phyloP scores from a whole-genome alignment of 2,113 vertebrate genomes.

The Crotalus viridis region DNA sequence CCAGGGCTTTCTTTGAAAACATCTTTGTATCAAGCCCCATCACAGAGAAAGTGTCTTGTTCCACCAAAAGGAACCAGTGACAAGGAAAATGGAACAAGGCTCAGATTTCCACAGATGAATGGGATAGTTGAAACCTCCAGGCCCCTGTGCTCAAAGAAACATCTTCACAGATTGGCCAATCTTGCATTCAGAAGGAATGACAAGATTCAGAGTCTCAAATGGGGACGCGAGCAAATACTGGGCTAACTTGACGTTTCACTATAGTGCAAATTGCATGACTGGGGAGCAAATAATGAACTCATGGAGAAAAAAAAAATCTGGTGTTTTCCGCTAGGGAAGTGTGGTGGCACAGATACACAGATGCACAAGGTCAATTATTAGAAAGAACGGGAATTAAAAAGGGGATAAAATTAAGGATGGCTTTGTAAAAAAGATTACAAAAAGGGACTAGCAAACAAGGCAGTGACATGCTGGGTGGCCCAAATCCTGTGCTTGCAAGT shows the following conservation, averaged over 20 bases:
- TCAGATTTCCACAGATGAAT: background rate
- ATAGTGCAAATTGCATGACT: slow-evolving; percentile 10
- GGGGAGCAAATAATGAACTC: background rate
- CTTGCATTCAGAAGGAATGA: background rate
- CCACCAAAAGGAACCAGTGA: background rate
- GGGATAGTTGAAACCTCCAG: background rate
- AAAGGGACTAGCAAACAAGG: slow-evolving; percentile 48
- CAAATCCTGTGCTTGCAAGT: background rate
- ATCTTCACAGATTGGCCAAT: background rate
- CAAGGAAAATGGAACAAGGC: background rate
- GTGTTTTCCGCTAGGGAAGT: slow-evolving; percentile 35
- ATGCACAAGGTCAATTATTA: slow-evolving; percentile 10
- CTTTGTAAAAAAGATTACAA: background rate
- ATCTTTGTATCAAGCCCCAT: slow-evolving; percentile 27
- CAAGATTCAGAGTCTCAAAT: background rate
- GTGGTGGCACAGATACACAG: slow-evolving; percentile 35
- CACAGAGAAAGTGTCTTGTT: background rate
- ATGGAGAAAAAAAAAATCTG: background rate
- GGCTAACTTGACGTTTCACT: background rate
- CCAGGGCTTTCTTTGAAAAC: slow-evolving; percentile 31
- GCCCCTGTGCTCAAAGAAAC: background rate
- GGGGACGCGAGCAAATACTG: background rate
- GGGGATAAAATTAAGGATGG: background rate
- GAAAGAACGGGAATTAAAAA: slow-evolving; percentile 8
- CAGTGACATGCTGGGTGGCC: slow-evolving; percentile 10